Evolutionary conservation across 1,140 invertebrate species (phyloP), one percentile per base, ranked within the genome.

Genomic region (Bombus haemorrhoidalis): DNA sequence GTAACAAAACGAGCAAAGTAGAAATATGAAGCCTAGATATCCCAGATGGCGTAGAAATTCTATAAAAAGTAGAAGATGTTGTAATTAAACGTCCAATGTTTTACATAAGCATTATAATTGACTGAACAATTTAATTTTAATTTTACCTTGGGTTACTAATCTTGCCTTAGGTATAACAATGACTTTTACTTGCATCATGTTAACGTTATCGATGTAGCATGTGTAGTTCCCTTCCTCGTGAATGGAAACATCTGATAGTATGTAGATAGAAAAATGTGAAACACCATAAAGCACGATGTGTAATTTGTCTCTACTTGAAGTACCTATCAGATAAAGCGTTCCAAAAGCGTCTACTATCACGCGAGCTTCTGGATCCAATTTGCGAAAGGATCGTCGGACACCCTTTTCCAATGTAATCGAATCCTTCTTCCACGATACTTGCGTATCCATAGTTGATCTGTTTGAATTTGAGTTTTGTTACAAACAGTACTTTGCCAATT

Each of bases 201-300:
- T 94, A 59, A 94, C 87, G 41, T 94, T 93, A 90, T 96, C 94
- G 5, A 96, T 94, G 75, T 93, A 94, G 90, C 96, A 96, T 0
- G 95, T 96, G 81, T 96, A 96, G 92, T 95, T 96, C 22, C 96
- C 96, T 90, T 95, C 93, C 89, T 96, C 96, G 0, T 92, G 83
- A 75, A 90, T 91, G 37, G 95, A 95, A 6, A 96, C 95, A 80
- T 95, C 95, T 92, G 93, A 87, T 74, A 72, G 43, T 32, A 13
- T 64, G 13, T 25, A 25, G 5, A 59, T n/a, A 68, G 22, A 82
- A 71, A 77, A 71, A 68, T 76, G 15, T 68, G 72, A 62, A 39
- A 37, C 12, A 0, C 59, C 47, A 34, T 66, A 53, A 64, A 75
- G 8, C 3, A 64, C 0, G 25, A 47, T 22, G 25, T 37, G 5